Evolutionary conservation across 1,140 invertebrate species (phyloP).

Genomic region (Pseudoatta argentina): DNA sequence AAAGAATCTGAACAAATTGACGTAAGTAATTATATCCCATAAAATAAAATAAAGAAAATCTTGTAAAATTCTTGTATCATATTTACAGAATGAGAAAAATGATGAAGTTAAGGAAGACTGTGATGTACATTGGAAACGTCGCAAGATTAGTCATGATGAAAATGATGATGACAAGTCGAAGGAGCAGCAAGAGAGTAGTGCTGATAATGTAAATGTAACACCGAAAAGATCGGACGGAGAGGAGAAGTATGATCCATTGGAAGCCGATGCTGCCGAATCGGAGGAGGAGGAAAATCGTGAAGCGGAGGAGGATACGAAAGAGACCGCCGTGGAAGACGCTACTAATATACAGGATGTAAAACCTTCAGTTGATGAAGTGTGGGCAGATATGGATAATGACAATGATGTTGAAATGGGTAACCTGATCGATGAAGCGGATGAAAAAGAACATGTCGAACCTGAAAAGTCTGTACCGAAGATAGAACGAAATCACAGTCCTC

Average conservation of each 20-base stretch:
- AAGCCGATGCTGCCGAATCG: conserved; percentile 81
- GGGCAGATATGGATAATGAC: conserved; percentile 82
- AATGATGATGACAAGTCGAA: conserved; percentile 65
- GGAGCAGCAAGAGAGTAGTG: conserved; percentile 66
- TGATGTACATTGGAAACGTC: conserved; percentile 78
- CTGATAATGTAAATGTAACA: conserved; percentile 55
- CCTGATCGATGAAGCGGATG: conserved; percentile 80
- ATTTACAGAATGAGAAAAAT: conserved; percentile 61
- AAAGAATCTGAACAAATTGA: conserved; percentile 73
- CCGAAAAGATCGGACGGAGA: conserved; percentile 74
- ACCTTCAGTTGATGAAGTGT: conserved; percentile 76
- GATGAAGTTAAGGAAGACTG: conserved; percentile 70
- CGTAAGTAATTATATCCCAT: conserved; percentile 8
- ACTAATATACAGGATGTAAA: conserved; percentile 66
- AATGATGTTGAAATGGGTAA: conserved; percentile 80
- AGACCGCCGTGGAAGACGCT: conserved; percentile 46
- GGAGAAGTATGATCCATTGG: conserved; percentile 83
- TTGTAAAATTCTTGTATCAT: not conserved
- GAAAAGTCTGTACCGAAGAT: conserved; percentile 65
- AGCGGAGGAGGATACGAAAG: conserved; percentile 42
- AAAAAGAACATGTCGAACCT: conserved; percentile 74
- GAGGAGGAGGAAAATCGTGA: conserved; percentile 75
- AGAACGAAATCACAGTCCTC: conserved; percentile 65
- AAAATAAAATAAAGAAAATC: not conserved
- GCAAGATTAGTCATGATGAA: conserved; percentile 71